Conservation (phyloP, 2,888 invertebrate genomes). For the Cerceris rybyensis region DNA sequence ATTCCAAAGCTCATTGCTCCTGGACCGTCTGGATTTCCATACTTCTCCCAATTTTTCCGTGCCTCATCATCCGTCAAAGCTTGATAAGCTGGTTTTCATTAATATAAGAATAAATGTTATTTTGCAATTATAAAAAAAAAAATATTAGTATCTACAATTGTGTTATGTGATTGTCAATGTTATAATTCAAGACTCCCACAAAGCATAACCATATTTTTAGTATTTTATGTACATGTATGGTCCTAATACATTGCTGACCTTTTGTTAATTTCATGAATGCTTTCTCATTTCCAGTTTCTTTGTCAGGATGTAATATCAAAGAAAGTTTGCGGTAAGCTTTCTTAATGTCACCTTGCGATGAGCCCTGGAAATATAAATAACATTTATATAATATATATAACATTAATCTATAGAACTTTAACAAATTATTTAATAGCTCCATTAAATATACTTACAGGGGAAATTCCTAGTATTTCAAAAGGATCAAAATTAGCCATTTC, state of each 20-base stretch:
- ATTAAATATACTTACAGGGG: conserved; percentile 84
- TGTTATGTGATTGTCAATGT: conserved; percentile 11
- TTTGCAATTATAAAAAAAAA: conserved; percentile 15
- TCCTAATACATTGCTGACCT: conserved; percentile 83
- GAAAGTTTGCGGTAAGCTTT: conserved; percentile 97
- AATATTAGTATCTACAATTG: conserved; percentile 14
- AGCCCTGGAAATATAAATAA: conserved; percentile 83
- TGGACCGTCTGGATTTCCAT: conserved; percentile 99
- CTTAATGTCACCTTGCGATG: conserved; percentile 94
- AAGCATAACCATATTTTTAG: conserved; percentile 11
- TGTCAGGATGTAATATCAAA: conserved; percentile 97
- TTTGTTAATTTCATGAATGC: conserved; percentile 99
- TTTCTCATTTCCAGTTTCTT: conserved; percentile 97
- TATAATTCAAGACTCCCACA: conserved; percentile 7
- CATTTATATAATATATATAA: neutral
- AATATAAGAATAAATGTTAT: conserved; percentile 27
- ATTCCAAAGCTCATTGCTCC: conserved; percentile 99
- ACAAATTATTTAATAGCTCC: neutral
- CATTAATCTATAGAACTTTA: no score
- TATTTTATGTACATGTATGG: conserved; percentile 1
- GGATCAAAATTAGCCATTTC: conserved; percentile 99
- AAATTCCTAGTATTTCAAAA: conserved; percentile 96
- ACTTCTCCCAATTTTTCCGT: conserved; percentile 98
- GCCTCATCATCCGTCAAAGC: conserved; percentile 99
- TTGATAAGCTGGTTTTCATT: conserved; percentile 83